Conservation (phyloP, 2,797 vertebrate genomes). For the Lepilemur ruficaudatus region DNA sequence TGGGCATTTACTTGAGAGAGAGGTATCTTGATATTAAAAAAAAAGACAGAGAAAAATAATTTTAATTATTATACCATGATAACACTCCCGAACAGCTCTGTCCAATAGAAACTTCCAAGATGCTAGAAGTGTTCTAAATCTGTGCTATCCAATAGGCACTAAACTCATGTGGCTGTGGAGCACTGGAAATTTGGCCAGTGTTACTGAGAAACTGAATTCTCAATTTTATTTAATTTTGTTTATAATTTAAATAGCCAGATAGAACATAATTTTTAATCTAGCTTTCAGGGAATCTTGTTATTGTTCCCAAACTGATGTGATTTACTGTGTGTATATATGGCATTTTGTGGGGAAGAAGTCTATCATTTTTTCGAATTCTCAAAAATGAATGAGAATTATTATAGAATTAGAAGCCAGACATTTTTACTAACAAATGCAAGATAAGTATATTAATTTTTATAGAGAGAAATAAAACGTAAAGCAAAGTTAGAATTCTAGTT, state of each 20-base stretch:
- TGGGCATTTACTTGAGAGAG: background rate
- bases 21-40: background rate
- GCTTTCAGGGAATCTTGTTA: background rate
- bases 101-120: background rate
- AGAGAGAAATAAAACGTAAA: slow-evolving; percentile 29
- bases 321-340: background rate
- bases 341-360: background rate
- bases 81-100: background rate
- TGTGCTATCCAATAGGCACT: background rate
- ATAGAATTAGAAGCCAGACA: slow-evolving; percentile 28
- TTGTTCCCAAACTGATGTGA: background rate
- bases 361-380: slow-evolving; percentile 24
- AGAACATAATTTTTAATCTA: slow-evolving; percentile 2
- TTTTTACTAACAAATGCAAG: slow-evolving; percentile 40
- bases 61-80: background rate
- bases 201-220: background rate
- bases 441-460: background rate
- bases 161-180: background rate
- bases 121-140: background rate
- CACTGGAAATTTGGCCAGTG: background rate
- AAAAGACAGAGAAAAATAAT: background rate
- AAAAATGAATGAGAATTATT: slow-evolving; percentile 33
- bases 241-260: slow-evolving; percentile 36
- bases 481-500: background rate
- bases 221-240: slow-evolving; percentile 31